phyloP scores from a whole-genome alignment of 1,140 invertebrate species.

The Whitmania pigra region DNA sequence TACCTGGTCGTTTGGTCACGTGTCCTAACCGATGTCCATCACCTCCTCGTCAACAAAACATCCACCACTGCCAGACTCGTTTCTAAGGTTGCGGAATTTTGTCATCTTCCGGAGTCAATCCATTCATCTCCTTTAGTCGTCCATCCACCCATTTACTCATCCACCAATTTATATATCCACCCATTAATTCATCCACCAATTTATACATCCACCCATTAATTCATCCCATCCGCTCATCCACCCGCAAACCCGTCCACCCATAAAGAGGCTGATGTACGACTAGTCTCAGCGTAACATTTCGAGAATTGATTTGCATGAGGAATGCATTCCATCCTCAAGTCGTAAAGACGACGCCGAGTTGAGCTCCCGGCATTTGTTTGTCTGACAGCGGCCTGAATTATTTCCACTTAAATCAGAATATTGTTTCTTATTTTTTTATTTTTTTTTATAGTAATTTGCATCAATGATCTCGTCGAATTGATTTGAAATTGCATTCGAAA shows the following conservation, averaged over 20 bases:
- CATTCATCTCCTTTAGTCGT: too few species aligned
- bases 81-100: conserved; percentile 1
- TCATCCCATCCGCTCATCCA: too few species aligned
- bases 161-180: too few species aligned
- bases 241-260: background rate
- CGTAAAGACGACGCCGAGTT: background rate
- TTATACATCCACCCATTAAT: too few species aligned
- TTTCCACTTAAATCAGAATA: conserved; percentile 6
- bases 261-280: background rate
- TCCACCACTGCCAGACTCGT: conserved; percentile 9
- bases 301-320: background rate
- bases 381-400: conserved; percentile 7
- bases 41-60: conserved; percentile 7
- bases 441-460: background rate
- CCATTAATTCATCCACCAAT: too few species aligned
- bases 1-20: conserved; percentile 23
- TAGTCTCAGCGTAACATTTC: background rate
- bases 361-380: background rate
- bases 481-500: background rate
- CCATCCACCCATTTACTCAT: too few species aligned
- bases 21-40: conserved; percentile 1
- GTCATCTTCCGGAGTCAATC: too few species aligned
- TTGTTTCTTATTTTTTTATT: background rate
- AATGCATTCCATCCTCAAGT: background rate
- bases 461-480: background rate